phyloP scores from a whole-genome alignment of 2,797 vertebrate genomes.

The Pogoniulus pusillus region DNA sequence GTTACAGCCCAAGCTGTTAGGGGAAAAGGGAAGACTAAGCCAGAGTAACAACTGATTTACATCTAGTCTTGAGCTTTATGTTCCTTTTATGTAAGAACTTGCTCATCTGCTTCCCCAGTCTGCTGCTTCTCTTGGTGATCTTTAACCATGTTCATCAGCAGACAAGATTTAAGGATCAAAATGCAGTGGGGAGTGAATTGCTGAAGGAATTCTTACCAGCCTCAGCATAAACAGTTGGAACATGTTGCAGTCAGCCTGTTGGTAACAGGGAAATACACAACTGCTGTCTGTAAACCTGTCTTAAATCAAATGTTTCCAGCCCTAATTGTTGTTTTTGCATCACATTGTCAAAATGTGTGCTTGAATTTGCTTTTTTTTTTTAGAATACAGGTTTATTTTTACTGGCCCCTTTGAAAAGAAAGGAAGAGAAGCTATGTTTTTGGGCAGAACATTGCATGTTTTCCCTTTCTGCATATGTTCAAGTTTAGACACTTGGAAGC shows the following conservation, averaged over 20 bases:
- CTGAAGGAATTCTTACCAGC: not conserved
- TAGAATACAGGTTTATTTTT: not conserved
- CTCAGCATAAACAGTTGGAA: not conserved
- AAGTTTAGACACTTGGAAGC: conserved; percentile 2
- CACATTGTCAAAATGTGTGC: not conserved
- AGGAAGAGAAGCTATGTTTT: not conserved
- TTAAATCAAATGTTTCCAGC: not conserved
- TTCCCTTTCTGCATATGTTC: not conserved
- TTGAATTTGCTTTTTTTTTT: not conserved
- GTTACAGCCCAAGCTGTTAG: not conserved
- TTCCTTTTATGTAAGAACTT: not conserved
- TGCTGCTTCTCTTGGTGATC: not conserved
- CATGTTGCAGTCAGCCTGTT: not conserved
- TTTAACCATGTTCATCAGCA: not conserved
- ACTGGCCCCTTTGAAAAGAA: not conserved
- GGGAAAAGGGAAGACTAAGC: not conserved
- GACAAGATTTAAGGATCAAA: not conserved
- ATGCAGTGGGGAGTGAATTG: not conserved
- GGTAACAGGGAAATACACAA: not conserved
- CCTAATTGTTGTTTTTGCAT: not conserved
- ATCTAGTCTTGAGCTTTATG: not conserved
- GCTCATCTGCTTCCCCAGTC: not conserved
- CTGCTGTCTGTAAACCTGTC: not conserved
- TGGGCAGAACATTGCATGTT: not conserved
- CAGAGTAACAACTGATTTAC: not conserved